Evolutionary conservation across 2,797 vertebrate species (phyloP).

Genomic region (Mus caroli): DNA sequence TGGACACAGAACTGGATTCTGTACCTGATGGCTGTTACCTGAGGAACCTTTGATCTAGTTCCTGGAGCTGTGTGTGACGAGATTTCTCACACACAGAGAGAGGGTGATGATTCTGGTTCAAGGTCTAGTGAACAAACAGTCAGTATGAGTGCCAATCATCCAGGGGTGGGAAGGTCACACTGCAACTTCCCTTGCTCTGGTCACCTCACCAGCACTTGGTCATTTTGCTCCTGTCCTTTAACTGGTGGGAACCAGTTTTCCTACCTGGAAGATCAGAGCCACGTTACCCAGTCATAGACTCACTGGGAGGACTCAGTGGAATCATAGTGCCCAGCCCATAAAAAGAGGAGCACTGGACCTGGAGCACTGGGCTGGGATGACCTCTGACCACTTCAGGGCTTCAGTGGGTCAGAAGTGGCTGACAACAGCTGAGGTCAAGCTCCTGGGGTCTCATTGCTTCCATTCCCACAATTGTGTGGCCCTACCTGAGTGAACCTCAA

Average conservation of each 20-base stretch:
- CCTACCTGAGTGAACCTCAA: background rate
- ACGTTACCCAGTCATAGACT: background rate
- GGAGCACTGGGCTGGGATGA: background rate
- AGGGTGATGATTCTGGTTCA: background rate
- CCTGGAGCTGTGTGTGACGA: background rate
- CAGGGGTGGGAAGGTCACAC: rapidly evolving
- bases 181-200: background rate
- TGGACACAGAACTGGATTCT: background rate
- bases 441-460: background rate
- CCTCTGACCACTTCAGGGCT: background rate
- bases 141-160: background rate
- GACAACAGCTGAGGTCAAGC: background rate
- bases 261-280: background rate
- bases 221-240: background rate
- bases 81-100: background rate
- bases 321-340: too few species aligned
- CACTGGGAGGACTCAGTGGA: background rate
- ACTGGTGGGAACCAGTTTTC: background rate
- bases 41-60: background rate
- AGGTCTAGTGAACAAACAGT: background rate
- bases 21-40: background rate
- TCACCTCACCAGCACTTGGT: background rate
- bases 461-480: background rate
- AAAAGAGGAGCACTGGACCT: background rate
- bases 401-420: background rate